Base-by-base conservation (phyloP, 2,888 invertebrate genomes). In the Heliconius aoede region DNA sequence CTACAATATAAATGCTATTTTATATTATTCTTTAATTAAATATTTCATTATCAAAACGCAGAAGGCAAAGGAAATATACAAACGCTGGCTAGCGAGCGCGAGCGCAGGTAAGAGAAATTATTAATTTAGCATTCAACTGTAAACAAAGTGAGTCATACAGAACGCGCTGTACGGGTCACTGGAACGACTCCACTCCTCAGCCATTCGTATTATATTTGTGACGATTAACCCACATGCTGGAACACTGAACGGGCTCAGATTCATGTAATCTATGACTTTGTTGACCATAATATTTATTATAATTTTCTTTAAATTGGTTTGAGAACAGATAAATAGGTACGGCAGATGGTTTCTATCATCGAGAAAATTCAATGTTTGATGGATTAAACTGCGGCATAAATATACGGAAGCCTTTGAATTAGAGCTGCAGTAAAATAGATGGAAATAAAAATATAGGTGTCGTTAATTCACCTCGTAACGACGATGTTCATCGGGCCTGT, bases 151-250 rank as follows among this genome's bases (percentile, higher is more conserved):
- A 77, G 46, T 71, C 76, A 75, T 80, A 82, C 91, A 90, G 89
- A 79, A 78, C 81, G 81, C 78, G 81, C 78, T 78, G 82, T 82
- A 79, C 86, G 82, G 90, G 90, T 91, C 88, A 90, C 89, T 86
- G 83, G 91, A 87, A 81, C 88, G 83, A 80, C 84, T 81, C 82
- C 82, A 82, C 80, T 86, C 86, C 85, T 84, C 85, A 83, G 83
- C 85, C 82, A 84, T 84, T 84, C 82, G 84, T 86, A 87, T 87
- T 85, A 89, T 89, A 89, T 89, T 88, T 82, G 83, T 82, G 83
- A 82, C 86, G 84, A 90, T 93, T 93, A 91, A 93, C 93, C 93
- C 82, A 91, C 83, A 87, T 93, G 85, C 81, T 75, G 60, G 82
- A 82, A 82, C 85, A 84, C 88, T 86, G 91, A 88, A 83, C 83